These are phyloP conservation scores for Drepanosiphum platanoidis DNA, from an alignment of 2,888 invertebrate genomes.

Conservation along the genomic window DNA sequence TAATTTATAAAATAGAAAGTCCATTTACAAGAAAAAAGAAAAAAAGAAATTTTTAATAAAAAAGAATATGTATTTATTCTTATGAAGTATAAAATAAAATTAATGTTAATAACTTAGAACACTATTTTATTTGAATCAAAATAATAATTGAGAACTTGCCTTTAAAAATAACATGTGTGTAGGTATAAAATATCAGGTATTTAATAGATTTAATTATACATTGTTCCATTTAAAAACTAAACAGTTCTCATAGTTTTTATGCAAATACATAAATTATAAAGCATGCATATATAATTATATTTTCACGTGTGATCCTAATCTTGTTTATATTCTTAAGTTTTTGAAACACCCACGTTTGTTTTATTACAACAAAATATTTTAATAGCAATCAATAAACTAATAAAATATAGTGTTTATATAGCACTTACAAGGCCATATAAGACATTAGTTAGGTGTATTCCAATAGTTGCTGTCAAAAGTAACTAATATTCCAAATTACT, in stretches of 20 bases:
- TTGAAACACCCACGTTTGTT: not conserved
- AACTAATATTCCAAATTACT: slow-evolving; percentile 39
- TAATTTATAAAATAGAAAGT: no score
- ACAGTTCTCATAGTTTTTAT: not conserved
- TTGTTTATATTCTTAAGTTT: not conserved
- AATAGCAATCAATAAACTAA: slow-evolving; percentile 36
- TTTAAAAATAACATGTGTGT: not conserved
- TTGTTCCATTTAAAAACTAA: not conserved
- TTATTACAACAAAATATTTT: not conserved
- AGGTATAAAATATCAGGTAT: not conserved
- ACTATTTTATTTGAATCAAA: not conserved
- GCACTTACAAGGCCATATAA: slow-evolving; percentile 1
- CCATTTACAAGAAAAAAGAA: no score
- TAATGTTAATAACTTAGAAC: not conserved
- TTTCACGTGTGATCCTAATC: not conserved
- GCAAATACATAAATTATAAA: not conserved
- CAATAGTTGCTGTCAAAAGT: slow-evolving; percentile 11
- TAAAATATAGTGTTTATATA: slow-evolving; percentile 25
- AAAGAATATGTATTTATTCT: no score
- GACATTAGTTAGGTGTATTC: not conserved
- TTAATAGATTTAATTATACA: not conserved
- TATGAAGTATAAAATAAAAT: no score
- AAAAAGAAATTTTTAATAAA: no score
- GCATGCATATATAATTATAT: not conserved
- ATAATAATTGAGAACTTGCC: not conserved